These are phyloP conservation scores for Masticophis lateralis DNA, from an alignment of 2,797 vertebrate genomes.

Conservation along the genomic window DNA sequence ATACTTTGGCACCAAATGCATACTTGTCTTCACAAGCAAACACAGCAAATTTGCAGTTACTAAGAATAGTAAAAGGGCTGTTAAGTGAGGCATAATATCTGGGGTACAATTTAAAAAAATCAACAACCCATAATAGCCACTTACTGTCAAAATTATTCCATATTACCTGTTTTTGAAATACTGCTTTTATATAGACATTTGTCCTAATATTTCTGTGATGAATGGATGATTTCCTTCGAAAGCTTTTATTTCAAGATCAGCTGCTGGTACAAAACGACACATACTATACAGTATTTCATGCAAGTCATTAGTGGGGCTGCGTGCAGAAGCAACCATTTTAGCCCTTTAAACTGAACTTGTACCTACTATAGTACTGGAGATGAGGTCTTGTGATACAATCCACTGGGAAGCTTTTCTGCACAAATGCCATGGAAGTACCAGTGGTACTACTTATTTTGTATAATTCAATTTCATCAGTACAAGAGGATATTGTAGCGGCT, in stretches of 20 bases:
- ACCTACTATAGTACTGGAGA: not conserved
- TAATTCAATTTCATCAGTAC: not conserved
- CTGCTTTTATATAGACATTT: not conserved
- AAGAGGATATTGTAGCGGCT: not conserved
- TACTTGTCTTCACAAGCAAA: not conserved
- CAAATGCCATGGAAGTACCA: not conserved
- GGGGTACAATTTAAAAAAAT: not conserved
- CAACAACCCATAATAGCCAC: not conserved
- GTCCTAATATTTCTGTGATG: not conserved
- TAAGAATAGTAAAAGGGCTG: not conserved
- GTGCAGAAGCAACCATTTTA: not conserved
- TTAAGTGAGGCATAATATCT: not conserved
- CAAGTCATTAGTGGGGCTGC: not conserved
- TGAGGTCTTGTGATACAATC: not conserved
- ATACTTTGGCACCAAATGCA: not conserved
- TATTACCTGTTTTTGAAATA: not conserved
- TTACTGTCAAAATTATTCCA: not conserved
- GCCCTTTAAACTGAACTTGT: not conserved
- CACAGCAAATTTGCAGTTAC: not conserved
- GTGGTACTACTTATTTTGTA: not conserved
- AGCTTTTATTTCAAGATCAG: not conserved
- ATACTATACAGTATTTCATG: not conserved
- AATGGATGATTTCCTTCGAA: not conserved
- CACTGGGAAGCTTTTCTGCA: not conserved
- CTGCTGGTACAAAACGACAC: not conserved